A percentile compares a stretch with the other conserved stretches of the same genome.
phyloP scores from a whole-genome alignment of 2,797 vertebrate species.

The Enteromius treurensis region DNA sequence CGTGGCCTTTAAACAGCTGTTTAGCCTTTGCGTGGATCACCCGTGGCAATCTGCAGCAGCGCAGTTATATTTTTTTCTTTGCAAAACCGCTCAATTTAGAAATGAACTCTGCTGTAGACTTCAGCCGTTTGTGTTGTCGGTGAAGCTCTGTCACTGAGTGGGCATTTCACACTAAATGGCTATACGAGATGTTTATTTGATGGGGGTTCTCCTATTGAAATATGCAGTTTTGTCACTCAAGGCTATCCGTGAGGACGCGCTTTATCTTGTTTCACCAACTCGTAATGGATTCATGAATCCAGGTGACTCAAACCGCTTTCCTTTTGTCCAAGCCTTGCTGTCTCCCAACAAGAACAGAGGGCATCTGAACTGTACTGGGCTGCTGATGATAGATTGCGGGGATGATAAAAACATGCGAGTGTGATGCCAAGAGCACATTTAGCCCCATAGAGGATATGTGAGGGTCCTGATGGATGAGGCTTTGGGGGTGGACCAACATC shows the following conservation, averaged over 20 bases:
- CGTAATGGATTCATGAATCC: conserved; percentile 11
- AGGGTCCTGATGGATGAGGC: conserved; percentile 54
- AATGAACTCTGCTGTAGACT: conserved; percentile 35
- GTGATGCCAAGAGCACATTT: conserved; percentile 40
- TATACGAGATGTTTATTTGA: conserved; percentile 36
- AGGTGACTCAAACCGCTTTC: neutral
- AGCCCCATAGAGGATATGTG: conserved; percentile 30
- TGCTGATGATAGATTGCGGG: conserved; percentile 18
- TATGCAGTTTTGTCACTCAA: conserved; percentile 31
- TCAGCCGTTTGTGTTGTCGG: neutral
- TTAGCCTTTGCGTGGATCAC: conserved; percentile 51
- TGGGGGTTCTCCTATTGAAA: conserved; percentile 34
- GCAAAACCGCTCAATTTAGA: conserved; percentile 22
- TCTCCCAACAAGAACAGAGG: conserved; percentile 13
- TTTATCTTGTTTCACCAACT: conserved; percentile 34
- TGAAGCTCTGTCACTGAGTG: conserved; percentile 17
- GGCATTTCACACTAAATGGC: conserved; percentile 7
- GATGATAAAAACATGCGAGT: conserved; percentile 37
- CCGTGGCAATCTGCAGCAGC: conserved; percentile 29
- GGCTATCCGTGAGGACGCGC: conserved; percentile 6
- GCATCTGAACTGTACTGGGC: conserved; percentile 18
- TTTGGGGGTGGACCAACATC: conserved; percentile 29
- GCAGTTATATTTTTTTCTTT: conserved; percentile 22
- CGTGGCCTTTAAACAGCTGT: conserved; percentile 48
- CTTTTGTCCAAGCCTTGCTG: conserved; percentile 8